Conservation (phyloP, 2,888 invertebrate species). For the Ophion slaviceki region DNA sequence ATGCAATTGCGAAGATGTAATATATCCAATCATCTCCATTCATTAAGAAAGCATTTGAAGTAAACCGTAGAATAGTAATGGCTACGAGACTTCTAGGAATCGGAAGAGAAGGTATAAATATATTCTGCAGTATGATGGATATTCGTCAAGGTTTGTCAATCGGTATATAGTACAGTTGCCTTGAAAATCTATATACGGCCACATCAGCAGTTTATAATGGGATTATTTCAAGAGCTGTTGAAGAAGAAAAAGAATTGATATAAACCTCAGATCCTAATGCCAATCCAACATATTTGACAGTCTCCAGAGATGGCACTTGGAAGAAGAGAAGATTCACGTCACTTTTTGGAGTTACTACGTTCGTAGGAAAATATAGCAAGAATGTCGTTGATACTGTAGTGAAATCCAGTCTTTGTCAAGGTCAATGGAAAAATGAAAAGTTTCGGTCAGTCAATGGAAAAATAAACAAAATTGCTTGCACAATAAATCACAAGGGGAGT, state of each 20-base stretch:
- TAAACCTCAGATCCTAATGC: constrained; percentile 34
- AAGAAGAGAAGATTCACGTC: constrained; percentile 54
- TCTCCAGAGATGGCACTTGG: constrained; percentile 54
- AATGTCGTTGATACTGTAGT: constrained; percentile 54
- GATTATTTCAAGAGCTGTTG: constrained; percentile 23
- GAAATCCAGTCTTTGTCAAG: too few relatives aligned
- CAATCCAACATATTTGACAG: constrained; percentile 32
- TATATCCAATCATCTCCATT: constrained; percentile 11
- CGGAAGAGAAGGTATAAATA: constrained; percentile 45
- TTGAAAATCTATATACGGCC: neutral
- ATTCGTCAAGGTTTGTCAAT: neutral
- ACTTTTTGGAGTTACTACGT: constrained; percentile 40
- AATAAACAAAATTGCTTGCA: too few relatives aligned
- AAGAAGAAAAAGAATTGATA: constrained; percentile 46
- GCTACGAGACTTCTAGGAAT: constrained; percentile 46
- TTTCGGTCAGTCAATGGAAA: too few relatives aligned
- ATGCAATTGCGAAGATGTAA: constrained; percentile 37
- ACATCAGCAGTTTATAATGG: constrained; percentile 39
- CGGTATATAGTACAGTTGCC: neutral
- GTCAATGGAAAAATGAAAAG: too few relatives aligned
- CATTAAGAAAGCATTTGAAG: constrained; percentile 34
- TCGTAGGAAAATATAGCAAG: constrained; percentile 28
- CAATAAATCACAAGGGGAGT: too few relatives aligned
- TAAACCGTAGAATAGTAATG: constrained; percentile 34
- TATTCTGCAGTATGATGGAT: neutral